Base-by-base conservation (phyloP, 2,113 vertebrate genomes). In the Scopus umbretta region DNA sequence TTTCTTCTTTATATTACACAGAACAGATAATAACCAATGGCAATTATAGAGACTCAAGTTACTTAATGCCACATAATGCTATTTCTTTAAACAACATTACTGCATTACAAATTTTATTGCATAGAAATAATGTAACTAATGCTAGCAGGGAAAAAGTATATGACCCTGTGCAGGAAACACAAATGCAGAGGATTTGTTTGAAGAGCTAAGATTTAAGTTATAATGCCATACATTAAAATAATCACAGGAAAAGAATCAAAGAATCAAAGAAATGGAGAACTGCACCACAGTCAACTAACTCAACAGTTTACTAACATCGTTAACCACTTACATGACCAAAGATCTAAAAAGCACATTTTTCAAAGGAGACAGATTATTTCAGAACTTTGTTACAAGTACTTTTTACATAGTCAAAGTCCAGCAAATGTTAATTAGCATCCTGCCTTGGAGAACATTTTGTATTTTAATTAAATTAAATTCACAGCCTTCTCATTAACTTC, bases 381-480 rank as follows among this genome's bases (percentile, higher is more conserved):
- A 73, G 32, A 80, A 92, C 21, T 81, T 42, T 63, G 49, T 80
- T 82, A 73, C 67, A 63, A 87, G 40, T 42, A 65, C 23, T 86
- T 96, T 75, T 85, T 71, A 88, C 68, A 36, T 62, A 67, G 32
- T 38, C 63, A n/a, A 80, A 88, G 56, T 34, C 58, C 91, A 92
- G 20, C 38, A 93, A 91, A 66, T 43, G 19, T 74, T 95, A 93
- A 90, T 95, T 92, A 95, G 38, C 49, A 68, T 45, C 58, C 80
- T 95, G 71, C 78, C 65, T 96, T 84, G 94, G 75, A 97, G 72
- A 92, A 87, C 27, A 78, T 61, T 86, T 88, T 94, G 36, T 62
- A 70, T 92, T 90, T 81, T 91, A 97, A 97, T 70, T 87, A 56
- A 95, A 93, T 85, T 94, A 85, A 93, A 87, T 93, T 95, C 80